A percentile compares a stretch with the other conserved stretches of the same genome.
Conservation (phyloP, 35 echinoderm and acorn worm genomes). For the Apostichopus parvimensis region DNA sequence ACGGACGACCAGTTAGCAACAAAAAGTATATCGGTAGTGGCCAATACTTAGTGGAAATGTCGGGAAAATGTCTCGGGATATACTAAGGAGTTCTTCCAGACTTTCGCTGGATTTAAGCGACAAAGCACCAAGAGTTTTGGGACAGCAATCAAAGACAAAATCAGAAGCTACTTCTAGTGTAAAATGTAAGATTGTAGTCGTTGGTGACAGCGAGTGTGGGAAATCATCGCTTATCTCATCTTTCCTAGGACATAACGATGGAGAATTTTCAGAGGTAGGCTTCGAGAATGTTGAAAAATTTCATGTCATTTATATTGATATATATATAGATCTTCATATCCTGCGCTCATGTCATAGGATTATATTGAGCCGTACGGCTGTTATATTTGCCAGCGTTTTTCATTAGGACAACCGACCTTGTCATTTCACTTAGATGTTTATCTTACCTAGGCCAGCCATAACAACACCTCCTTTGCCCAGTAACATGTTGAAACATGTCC, state of each 20-base stretch:
- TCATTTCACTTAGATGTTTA: too few relatives aligned
- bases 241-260: conserved; percentile 45
- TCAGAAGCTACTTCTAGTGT: background rate
- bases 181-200: conserved; percentile 14
- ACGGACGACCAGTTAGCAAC: too few relatives aligned
- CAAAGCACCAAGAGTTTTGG: conserved; percentile 40
- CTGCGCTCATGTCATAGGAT: too few relatives aligned
- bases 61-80: conserved; percentile 51
- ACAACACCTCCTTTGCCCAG: too few relatives aligned
- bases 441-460: too few relatives aligned
- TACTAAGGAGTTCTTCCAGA: conserved; percentile 46
- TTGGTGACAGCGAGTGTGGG: conserved; percentile 47
- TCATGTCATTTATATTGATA: too few relatives aligned
- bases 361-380: too few relatives aligned
- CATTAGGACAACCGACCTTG: too few relatives aligned
- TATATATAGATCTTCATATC: too few relatives aligned
- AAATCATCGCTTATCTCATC: conserved; percentile 40
- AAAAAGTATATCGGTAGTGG: too few relatives aligned
- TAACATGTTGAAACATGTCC: too few relatives aligned
- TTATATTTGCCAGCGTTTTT: too few relatives aligned
- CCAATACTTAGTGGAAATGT: background rate
- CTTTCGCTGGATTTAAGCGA: conserved; percentile 49
- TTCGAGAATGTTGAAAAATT: background rate
- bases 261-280: conserved; percentile 39
- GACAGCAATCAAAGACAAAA: conserved; percentile 25